Evolutionary conservation across 2,113 vertebrate species (phyloP), one percentile per base, ranked within the genome.

Genomic region (Pipa parva): DNA sequence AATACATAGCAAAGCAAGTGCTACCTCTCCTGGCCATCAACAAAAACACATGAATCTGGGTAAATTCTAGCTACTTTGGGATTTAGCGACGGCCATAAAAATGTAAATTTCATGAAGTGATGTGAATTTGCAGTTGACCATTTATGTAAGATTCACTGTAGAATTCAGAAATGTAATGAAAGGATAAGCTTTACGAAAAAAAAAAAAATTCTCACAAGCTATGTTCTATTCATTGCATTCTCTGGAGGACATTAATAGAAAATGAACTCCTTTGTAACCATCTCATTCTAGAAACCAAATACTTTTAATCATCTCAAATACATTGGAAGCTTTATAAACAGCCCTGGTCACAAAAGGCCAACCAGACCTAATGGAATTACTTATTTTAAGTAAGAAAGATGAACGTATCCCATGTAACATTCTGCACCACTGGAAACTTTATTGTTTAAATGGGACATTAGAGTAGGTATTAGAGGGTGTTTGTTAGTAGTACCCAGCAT

Each of bases 241-340:
- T 27, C 31, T 27, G 4, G 37, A 26, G 25, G 45, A 58, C 28
- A 68, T 58, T 50, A 55, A 45, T 56, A 36, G 59, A 54, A 71
- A 71, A 71, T 48, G 27, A 46, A 63, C 36, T 63, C 37, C 27
- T 59, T 56, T 57, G 58, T 57, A 25, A 12, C 22, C 7, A 50
- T 51, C 25, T 52, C 48, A 60, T 60, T 59, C 49, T 29, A 33
- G 68, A 68, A 73, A 68, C 12, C 13, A 31, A 46, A 67, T 45
- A 29, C 17, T 8, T 31, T 67, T 67, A 60, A 55, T 59, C 60
- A 37, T 57, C 61, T 21, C 37, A 57, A 37, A 66, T 18, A 39
- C 52, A 49, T 29, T 45, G 64, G 59, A 49, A 49, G 51, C 49
- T 28, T 63, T 57, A 52, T 52, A 61, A 56, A 25, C 49, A 18